Percentiles rank a stretch among this genome's conserved stretches.
Conservation (phyloP, 1,140 invertebrate genomes). For the Mya arenaria region DNA sequence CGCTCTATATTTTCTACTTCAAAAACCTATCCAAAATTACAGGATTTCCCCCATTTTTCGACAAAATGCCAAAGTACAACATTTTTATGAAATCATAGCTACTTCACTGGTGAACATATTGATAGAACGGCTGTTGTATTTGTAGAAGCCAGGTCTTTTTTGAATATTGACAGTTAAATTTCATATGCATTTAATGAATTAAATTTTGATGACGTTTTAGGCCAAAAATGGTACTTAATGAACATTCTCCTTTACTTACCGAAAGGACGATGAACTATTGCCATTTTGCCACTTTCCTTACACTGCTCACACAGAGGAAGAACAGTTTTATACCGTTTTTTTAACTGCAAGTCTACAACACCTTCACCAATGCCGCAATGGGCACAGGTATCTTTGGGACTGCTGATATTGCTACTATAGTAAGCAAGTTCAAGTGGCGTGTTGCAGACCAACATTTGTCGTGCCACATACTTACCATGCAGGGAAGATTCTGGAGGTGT, state of each 20-base stretch:
- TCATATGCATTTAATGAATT: too few species aligned
- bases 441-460: background rate
- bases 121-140: too few species aligned
- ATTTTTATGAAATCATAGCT: too few species aligned
- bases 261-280: background rate
- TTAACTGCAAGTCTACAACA: background rate
- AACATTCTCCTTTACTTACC: constrained; percentile 5
- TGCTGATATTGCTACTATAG: background rate
- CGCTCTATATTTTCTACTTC: too few species aligned
- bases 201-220: too few species aligned
- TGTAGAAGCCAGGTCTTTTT: too few species aligned
- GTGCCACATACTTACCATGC: background rate
- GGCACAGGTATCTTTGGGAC: background rate
- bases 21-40: too few species aligned
- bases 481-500: background rate
- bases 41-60: too few species aligned
- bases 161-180: too few species aligned
- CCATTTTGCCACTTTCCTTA: background rate
- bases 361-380: background rate
- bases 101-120: too few species aligned
- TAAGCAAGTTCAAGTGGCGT: background rate
- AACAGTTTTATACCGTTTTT: constrained; percentile 7
- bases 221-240: too few species aligned
- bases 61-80: too few species aligned
- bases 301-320: background rate